A percentile compares a stretch with the other conserved stretches of the same genome.
Evolutionary conservation across 2,113 vertebrate species (phyloP).

Genomic region (Triplophysa dalaica): DNA sequence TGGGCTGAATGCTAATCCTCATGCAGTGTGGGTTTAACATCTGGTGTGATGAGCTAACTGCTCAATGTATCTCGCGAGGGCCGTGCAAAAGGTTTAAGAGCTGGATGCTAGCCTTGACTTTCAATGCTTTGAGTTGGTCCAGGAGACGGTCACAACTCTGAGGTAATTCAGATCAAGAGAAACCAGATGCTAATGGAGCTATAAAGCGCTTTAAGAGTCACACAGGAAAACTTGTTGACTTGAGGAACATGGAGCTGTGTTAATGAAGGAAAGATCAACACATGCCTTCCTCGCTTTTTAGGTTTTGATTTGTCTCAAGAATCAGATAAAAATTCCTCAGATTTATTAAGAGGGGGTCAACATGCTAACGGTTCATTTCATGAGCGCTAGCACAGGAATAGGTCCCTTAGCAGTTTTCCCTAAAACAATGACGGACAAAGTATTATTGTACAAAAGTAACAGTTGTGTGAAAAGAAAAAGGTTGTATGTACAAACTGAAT

Average conservation of each 20-base stretch:
- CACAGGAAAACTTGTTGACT: not conserved
- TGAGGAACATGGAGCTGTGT: not conserved
- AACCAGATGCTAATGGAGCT: constrained; percentile 17
- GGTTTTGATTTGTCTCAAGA: constrained; percentile 12
- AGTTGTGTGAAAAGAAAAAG: too few relatives aligned
- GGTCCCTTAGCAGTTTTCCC: not conserved
- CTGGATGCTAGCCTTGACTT: constrained; percentile 18
- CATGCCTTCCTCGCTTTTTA: not conserved
- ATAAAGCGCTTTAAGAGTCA: constrained; percentile 24
- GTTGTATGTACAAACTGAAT: too few relatives aligned
- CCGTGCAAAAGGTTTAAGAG: constrained; percentile 5
- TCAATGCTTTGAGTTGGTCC: not conserved
- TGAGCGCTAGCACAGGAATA: not conserved
- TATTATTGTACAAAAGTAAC: not conserved
- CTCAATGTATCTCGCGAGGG: constrained; percentile 8
- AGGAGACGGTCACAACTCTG: not conserved
- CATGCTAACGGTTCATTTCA: not conserved
- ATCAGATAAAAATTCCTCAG: constrained; percentile 6
- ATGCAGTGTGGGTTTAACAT: constrained; percentile 26
- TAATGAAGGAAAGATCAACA: constrained; percentile 5
- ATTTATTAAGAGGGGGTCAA: constrained; percentile 8
- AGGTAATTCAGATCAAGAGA: constrained; percentile 17
- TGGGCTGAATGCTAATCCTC: constrained; percentile 24
- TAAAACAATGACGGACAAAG: not conserved
- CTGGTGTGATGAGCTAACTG: constrained; percentile 37